Evolutionary conservation across 2,888 invertebrate species (phyloP).

Genomic region (Adelognathus sp.): DNA sequence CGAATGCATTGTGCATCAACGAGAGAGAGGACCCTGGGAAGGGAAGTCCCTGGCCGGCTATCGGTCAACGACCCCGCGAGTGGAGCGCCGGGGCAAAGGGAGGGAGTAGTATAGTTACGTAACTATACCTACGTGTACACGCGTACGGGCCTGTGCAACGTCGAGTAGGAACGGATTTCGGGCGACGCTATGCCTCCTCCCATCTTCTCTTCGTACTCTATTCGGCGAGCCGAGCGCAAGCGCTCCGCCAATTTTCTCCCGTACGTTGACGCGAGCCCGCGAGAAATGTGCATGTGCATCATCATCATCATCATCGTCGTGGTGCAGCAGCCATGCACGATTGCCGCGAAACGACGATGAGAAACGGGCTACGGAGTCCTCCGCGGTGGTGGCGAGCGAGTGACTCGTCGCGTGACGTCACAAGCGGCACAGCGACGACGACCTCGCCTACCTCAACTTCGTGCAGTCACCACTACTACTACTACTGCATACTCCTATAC

Average conservation of each 20-base stretch:
- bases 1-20: slow-evolving; percentile 40
- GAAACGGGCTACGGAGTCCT: slow-evolving; percentile 4
- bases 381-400: slow-evolving; percentile 41
- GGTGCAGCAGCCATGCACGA: background rate
- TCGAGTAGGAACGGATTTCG: slow-evolving; percentile 51
- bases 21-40: slow-evolving; percentile 70
- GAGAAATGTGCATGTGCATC: slow-evolving; percentile 17
- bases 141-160: slow-evolving; percentile 43
- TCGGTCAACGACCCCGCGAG: slow-evolving; percentile 77
- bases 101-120: slow-evolving; percentile 53
- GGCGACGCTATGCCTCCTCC: slow-evolving; percentile 25
- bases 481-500: too few species aligned
- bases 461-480: slow-evolving; percentile 51
- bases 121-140: slow-evolving; percentile 50
- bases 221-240: slow-evolving; percentile 59
- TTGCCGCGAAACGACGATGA: slow-evolving; percentile 47
- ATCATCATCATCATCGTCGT: too few species aligned
- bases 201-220: slow-evolving; percentile 7
- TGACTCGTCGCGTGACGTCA: slow-evolving; percentile 70
- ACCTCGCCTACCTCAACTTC: slow-evolving; percentile 80
- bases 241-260: slow-evolving; percentile 40
- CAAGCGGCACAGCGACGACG: slow-evolving; percentile 66
- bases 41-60: slow-evolving; percentile 72
- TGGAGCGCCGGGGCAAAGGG: slow-evolving; percentile 57
- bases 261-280: slow-evolving; percentile 14